Evolutionary conservation across 2,888 invertebrate genomes (phyloP).

Genomic region (Amphipoea oculea): DNA sequence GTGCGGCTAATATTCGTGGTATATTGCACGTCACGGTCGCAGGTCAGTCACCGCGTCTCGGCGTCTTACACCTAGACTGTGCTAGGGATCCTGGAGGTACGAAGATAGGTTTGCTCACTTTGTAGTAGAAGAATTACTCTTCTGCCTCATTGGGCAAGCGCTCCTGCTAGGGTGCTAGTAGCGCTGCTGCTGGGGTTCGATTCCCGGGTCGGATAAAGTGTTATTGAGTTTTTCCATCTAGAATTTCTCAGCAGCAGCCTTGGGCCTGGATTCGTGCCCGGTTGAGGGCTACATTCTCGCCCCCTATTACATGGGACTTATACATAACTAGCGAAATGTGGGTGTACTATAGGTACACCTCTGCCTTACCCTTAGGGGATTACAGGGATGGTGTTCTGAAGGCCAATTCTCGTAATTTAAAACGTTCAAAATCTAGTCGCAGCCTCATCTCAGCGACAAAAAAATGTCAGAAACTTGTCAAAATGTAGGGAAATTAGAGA

Average conservation of each 20-base stretch:
- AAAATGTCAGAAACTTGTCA: too few relatives aligned
- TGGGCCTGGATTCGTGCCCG: not conserved
- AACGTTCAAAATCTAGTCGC: too few relatives aligned
- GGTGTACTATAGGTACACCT: too few relatives aligned
- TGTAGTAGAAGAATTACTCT: not conserved
- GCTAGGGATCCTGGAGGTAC: slow-evolving; percentile 55
- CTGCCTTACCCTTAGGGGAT: not conserved
- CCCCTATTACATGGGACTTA: not conserved
- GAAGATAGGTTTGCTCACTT: slow-evolving; percentile 34
- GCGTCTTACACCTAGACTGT: slow-evolving; percentile 69
- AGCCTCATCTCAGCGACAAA: too few relatives aligned
- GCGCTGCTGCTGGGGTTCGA: too few relatives aligned
- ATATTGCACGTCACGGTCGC: slow-evolving; percentile 68
- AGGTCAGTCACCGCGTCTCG: slow-evolving; percentile 79
- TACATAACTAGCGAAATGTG: not conserved
- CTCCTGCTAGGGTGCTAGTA: too few relatives aligned
- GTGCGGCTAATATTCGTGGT: slow-evolving; percentile 57
- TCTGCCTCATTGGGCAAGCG: not conserved
- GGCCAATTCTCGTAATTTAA: too few relatives aligned
- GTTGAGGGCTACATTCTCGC: not conserved
- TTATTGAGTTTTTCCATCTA: too few relatives aligned
- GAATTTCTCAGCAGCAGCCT: not conserved
- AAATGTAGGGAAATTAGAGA: too few relatives aligned
- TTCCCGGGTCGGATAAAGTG: not conserved
- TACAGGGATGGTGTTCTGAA: not conserved